These are phyloP conservation scores for Platyscapa corneri DNA, from an alignment of 1,140 invertebrate species.

Conservation along the genomic window DNA sequence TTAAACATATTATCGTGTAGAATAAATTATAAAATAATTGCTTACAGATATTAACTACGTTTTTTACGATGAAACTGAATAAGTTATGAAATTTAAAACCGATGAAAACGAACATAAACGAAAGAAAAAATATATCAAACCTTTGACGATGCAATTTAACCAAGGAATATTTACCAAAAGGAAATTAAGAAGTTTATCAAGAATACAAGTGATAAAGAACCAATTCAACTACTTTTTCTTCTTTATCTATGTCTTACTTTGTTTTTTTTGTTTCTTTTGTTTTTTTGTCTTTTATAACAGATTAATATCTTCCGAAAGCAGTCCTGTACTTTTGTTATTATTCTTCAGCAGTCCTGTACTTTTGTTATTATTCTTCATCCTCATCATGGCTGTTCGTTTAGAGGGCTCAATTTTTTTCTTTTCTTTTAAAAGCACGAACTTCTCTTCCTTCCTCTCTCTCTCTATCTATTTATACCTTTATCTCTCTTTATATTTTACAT, in stretches of 20 bases:
- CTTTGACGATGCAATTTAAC: constrained; percentile 19
- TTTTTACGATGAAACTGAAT: not conserved
- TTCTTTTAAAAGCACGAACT: not conserved
- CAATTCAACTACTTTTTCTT: constrained; percentile 3
- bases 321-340: constrained; percentile 46
- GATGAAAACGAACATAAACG: not conserved
- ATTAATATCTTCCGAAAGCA: constrained; percentile 48
- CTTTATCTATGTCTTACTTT: not conserved
- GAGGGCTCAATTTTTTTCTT: not conserved
- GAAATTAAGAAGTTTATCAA: constrained; percentile 50
- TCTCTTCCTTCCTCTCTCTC: not conserved
- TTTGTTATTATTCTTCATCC: constrained; percentile 46
- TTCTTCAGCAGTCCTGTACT: constrained; percentile 41
- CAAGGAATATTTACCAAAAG: constrained; percentile 46
- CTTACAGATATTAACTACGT: too few species aligned
- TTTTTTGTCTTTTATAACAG: constrained; percentile 41
- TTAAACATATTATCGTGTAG: too few species aligned
- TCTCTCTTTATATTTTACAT: not conserved
- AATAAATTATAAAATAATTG: too few species aligned
- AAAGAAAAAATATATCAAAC: constrained; percentile 30
- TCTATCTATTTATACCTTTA: not conserved
- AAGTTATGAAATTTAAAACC: not conserved
- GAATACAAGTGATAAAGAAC: constrained; percentile 6
- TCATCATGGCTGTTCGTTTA: constrained; percentile 24
- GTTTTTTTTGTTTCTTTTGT: not conserved